Percentiles rank a stretch among this genome's conserved stretches.
These are phyloP conservation scores for Callorhinus ursinus DNA, from an alignment of 2,113 vertebrate species.

Conservation along the genomic window DNA sequence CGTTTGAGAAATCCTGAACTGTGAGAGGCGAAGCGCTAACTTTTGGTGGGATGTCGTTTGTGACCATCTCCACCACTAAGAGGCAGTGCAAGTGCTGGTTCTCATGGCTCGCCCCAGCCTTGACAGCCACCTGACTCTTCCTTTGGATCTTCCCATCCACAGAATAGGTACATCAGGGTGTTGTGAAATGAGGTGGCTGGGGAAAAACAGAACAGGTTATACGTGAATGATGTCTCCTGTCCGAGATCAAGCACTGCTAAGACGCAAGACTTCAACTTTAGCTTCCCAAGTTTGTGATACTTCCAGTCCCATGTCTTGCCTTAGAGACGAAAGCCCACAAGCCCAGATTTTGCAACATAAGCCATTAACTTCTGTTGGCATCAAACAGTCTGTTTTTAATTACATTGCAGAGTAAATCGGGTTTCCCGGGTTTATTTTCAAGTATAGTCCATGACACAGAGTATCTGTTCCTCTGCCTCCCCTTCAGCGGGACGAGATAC, in stretches of 20 bases:
- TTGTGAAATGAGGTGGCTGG: neutral
- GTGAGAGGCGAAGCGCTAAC: fast-evolving
- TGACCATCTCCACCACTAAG: neutral
- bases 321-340: fast-evolving
- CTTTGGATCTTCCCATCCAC: too few species aligned
- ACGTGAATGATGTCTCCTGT: neutral
- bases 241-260: neutral
- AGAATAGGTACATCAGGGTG: neutral
- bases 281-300: neutral
- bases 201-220: neutral
- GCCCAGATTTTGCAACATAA: neutral
- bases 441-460: neutral
- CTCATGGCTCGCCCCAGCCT: fast-evolving
- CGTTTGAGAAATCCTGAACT: neutral
- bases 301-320: neutral
- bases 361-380: neutral
- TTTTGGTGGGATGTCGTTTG: neutral
- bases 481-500: neutral
- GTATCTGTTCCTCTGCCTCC: neutral
- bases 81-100: neutral
- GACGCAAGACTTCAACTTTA: neutral
- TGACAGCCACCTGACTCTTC: fast-evolving
- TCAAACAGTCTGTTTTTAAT: neutral
- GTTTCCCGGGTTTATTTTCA: neutral
- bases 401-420: neutral